phyloP scores from a whole-genome alignment of 2,888 invertebrate species.

The Drepana falcataria region DNA sequence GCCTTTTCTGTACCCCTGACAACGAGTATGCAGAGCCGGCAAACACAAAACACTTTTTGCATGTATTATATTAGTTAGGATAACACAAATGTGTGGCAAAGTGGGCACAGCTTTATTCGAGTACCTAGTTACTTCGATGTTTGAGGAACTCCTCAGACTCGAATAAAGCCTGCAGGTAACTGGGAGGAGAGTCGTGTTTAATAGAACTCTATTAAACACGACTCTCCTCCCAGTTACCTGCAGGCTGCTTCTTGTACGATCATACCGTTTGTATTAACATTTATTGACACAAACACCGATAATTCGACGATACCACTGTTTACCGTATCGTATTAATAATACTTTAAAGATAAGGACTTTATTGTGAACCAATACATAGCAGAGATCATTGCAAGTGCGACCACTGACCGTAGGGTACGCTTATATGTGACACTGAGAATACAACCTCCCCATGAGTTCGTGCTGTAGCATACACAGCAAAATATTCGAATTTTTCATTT shows the following conservation, averaged over 20 bases:
- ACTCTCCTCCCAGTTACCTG: background rate
- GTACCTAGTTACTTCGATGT: too few relatives aligned
- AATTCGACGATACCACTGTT: slow-evolving; percentile 29
- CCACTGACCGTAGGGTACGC: slow-evolving; percentile 31
- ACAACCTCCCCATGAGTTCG: slow-evolving; percentile 43
- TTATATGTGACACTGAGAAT: slow-evolving; percentile 24
- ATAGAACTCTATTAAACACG: too few relatives aligned
- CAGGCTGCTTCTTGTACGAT: slow-evolving; percentile 13
- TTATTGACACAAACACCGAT: slow-evolving; percentile 34
- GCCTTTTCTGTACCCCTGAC: too few relatives aligned
- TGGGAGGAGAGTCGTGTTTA: background rate
- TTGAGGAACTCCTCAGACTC: too few relatives aligned
- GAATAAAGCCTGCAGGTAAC: slow-evolving; percentile 9
- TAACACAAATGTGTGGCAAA: too few relatives aligned
- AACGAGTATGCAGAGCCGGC: too few relatives aligned
- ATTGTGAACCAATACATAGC: slow-evolving; percentile 35
- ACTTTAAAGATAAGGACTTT: slow-evolving; percentile 46
- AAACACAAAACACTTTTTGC: too few relatives aligned
- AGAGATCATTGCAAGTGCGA: slow-evolving; percentile 21
- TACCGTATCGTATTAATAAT: slow-evolving; percentile 39
- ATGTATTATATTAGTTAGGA: too few relatives aligned
- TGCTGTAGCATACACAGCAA: slow-evolving; percentile 49
- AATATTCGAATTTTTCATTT: slow-evolving; percentile 66
- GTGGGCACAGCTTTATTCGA: too few relatives aligned
- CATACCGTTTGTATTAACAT: slow-evolving; percentile 3